phyloP scores from a whole-genome alignment of 2,113 vertebrate genomes.

The Phoenicopterus ruber region DNA sequence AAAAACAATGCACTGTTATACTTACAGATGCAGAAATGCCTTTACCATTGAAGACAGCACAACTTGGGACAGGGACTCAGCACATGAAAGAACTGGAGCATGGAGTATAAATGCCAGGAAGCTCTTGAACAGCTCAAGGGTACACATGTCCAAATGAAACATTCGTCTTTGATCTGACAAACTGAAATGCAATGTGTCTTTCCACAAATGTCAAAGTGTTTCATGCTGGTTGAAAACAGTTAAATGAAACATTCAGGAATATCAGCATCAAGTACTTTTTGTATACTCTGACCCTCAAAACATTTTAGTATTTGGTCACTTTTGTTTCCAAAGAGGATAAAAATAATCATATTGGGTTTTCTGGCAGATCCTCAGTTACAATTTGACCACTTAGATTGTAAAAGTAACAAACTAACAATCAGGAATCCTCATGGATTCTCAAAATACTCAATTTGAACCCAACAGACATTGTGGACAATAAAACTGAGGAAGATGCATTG shows the following conservation, averaged over 20 bases:
- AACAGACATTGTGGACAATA: not conserved
- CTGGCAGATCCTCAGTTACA: not conserved
- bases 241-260: not conserved
- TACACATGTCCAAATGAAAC: not conserved
- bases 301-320: not conserved
- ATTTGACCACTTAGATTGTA: not conserved
- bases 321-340: not conserved
- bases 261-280: not conserved
- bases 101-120: not conserved
- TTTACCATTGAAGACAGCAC: conserved; percentile 2
- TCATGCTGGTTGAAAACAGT: not conserved
- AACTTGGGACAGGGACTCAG: not conserved
- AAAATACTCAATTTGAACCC: not conserved
- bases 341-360: not conserved
- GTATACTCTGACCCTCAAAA: not conserved
- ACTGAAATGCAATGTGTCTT: conserved; percentile 5
- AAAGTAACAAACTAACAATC: not conserved
- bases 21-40: conserved; percentile 21
- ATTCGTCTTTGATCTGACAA: conserved; percentile 42
- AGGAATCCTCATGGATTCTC: not conserved
- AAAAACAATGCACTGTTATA: not conserved
- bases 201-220: conserved; percentile 22
- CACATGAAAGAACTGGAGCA: not conserved
- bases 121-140: conserved; percentile 26
- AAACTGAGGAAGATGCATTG: not conserved